Evolutionary conservation across 2,888 invertebrate species (phyloP), one percentile per base, ranked within the genome.

Genomic region (Portevinia maculata): DNA sequence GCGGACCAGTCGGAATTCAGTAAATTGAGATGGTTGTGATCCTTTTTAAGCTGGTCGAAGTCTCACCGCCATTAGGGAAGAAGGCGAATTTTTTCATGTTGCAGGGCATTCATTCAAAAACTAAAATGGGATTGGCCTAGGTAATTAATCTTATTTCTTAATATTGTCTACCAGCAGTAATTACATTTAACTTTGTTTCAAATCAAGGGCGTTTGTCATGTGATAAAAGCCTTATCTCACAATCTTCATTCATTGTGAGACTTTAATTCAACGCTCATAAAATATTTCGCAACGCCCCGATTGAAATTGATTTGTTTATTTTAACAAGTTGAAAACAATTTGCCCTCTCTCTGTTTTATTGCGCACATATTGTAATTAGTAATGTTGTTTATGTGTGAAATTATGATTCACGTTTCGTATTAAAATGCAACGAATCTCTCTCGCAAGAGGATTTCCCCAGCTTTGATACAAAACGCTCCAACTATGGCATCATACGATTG

Each of bases 401-500:
- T 37, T 3, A 48, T 69, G 55, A 69, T 57, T 69, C 55, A 69
- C 24, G 15, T 28, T 41, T 13, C 32, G 13, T 9, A 39, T 11
- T 9, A 19, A 41, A 19, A 41, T 55, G 55, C 44, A 55, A 55
- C 11, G 3, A 13, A 39, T n/a, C n/a, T 21, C 46, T 57, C 48
- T 62, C 62, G 6, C 13, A 32, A 41, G 28, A 34, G 34, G 13
- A 44, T 37, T 69, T 46, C 13, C 52, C 62, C 30, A 30, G 30
- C 21, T 9, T 39, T 15, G 19, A 32, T n/a, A 17, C 1, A 28
- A 41, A 52, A 62, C n/a, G n/a, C n/a, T n/a, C n/a, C 52, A 17
- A n/a, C 11, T 24, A 32, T 21, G 62, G 65, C 32, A 17, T 74
- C 71, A 84, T 85, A 83, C 24, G 24, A 24, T 3, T 24, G 2